Evolutionary conservation across 92 coral and sea anemone species (phyloP), one percentile per base, ranked within the genome.

Genomic region (Porites lobata): DNA sequence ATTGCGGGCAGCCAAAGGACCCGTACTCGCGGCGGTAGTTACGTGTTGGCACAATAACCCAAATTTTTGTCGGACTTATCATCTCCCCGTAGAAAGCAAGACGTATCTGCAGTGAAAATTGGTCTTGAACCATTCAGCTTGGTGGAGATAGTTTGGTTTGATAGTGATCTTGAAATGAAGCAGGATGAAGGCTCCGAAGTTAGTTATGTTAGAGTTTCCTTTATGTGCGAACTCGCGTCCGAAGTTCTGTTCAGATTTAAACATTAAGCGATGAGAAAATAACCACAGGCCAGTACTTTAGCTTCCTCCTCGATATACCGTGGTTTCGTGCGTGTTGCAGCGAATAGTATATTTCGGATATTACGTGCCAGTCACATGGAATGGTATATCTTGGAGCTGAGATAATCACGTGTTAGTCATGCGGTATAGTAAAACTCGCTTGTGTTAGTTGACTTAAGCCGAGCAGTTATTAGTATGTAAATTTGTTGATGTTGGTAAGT

Each of bases 401-500:
- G 24, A 4, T 22, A 11, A 67, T 24, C 47, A 4, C 18, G 43
- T 67, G 72, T 14, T 47, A 21, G 43, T 67, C 72, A 22, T 47
- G 10, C 29, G 38, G 50, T 5, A 9, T 21, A 21, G 19, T 13
- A 15, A 1, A 12, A 14, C 64, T 26, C 50, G 59, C 63, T 73
- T 73, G 80, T 74, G 72, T 22, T 84, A 47, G 72, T 50, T 84
- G 62, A 38, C 47, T 38, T 4, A 4, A 38, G 47, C 7, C 47
- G 18, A n/a, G 64, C 73, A 58, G 10, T 19, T 43, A 22, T 47
- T 22, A 32, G 47, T 38, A 38, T 38, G 5, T 54, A 38, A 56
- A 0, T 82, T 26, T 70, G 17, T 56, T 63, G 69, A 29, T 62
- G 8, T 73, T 84, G 68, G 76, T 56, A 82, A 57, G 78, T 70